Evolutionary conservation across 2,797 vertebrate species (phyloP).

Genomic region (Nyctibius grandis): DNA sequence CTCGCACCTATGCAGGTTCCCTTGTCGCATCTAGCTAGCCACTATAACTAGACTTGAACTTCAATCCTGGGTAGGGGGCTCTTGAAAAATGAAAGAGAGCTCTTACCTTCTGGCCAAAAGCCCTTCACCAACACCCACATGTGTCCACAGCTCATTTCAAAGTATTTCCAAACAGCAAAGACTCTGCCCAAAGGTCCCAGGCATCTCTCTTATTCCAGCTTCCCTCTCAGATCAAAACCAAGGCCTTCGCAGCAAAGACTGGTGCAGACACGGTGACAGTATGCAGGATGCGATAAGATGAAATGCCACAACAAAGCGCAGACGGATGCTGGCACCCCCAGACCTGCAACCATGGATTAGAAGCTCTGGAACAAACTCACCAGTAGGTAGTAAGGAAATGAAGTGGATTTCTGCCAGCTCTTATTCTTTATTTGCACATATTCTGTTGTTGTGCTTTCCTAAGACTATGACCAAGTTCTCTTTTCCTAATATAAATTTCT

Average conservation of each 20-base stretch:
- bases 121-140: background rate
- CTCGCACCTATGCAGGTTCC: background rate
- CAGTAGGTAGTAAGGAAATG: background rate
- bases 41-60: background rate
- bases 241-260: background rate
- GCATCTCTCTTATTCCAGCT: background rate
- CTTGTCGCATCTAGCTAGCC: background rate
- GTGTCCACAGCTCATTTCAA: background rate
- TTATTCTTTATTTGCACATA: background rate
- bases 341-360: background rate
- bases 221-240: background rate
- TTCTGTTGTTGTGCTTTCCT: background rate
- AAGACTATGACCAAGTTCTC: background rate
- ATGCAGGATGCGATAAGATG: background rate
- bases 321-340: background rate
- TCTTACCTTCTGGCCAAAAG: background rate
- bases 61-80: background rate
- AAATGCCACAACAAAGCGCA: background rate
- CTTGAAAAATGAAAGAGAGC: background rate
- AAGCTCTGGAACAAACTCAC: background rate
- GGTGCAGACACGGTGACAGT: fast-evolving
- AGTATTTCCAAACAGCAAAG: background rate
- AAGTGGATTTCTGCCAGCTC: background rate
- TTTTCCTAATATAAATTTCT: background rate
- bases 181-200: background rate